These are phyloP conservation scores for Cerastis leucographa DNA, from an alignment of 2,888 invertebrate genomes.

Conservation along the genomic window DNA sequence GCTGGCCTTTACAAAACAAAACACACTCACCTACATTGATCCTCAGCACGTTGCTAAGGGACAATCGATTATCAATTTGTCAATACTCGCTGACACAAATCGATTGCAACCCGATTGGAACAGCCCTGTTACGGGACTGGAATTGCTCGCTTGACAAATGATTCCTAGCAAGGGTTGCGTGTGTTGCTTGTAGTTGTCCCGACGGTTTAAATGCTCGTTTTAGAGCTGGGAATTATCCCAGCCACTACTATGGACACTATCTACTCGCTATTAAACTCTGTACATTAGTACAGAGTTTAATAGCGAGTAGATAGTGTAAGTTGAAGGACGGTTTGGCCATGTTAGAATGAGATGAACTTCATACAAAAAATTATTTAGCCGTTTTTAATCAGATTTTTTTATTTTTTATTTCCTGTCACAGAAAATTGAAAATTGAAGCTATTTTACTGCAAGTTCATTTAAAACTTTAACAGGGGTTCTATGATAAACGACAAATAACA, in stretches of 20 bases:
- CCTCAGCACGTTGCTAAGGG: constrained; percentile 71
- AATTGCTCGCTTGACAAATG: constrained; percentile 68
- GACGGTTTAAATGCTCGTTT: constrained; percentile 45
- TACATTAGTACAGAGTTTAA: constrained; percentile 19
- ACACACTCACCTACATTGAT: constrained; percentile 51
- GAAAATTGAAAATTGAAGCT: background rate
- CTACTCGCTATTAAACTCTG: too few relatives aligned
- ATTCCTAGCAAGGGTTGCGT: constrained; percentile 57
- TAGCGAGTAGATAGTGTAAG: constrained; percentile 1
- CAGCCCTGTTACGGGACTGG: constrained; percentile 63
- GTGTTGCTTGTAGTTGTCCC: constrained; percentile 45
- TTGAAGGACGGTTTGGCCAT: background rate
- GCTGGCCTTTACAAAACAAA: constrained; percentile 41
- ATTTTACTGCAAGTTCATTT: background rate
- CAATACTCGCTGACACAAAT: constrained; percentile 75
- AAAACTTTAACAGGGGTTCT: background rate
- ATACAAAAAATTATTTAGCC: background rate
- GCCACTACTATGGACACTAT: too few relatives aligned
- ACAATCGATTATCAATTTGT: constrained; percentile 82
- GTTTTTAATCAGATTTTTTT: background rate
- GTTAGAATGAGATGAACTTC: background rate
- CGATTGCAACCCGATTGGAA: constrained; percentile 68
- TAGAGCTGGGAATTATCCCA: constrained; percentile 8
- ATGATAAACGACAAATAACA: background rate
- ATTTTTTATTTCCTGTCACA: background rate